A percentile compares a stretch with the other conserved stretches of the same genome.
These are phyloP conservation scores for Solenodon paradoxus DNA, from an alignment of 2,113 vertebrate species.

Conservation along the genomic window DNA sequence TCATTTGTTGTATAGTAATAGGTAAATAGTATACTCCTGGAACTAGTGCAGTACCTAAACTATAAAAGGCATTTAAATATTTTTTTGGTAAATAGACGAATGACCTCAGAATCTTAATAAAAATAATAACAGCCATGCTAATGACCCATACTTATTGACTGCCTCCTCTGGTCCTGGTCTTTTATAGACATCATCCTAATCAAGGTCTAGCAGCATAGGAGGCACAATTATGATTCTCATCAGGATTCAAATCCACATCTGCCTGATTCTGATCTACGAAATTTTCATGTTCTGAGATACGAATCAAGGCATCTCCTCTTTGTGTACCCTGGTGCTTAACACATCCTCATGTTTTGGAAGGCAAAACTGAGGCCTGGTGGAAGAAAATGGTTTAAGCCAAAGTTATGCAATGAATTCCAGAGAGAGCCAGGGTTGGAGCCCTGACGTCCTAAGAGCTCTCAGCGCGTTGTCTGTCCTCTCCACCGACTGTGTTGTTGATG, in stretches of 20 bases:
- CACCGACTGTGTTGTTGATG: not conserved
- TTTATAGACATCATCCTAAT: not conserved
- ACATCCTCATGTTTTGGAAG: not conserved
- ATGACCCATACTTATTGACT: not conserved
- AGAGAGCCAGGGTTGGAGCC: not conserved
- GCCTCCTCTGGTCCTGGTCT: not conserved
- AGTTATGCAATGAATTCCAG: not conserved
- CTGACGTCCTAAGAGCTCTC: rapidly evolving
- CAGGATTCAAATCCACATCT: not conserved
- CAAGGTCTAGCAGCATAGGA: not conserved
- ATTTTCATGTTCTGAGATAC: not conserved
- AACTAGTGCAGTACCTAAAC: not conserved
- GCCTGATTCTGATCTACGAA: not conserved
- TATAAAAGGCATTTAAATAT: not conserved
- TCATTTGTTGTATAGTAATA: not conserved
- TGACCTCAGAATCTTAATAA: not conserved
- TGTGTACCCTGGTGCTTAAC: not conserved
- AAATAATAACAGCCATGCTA: not conserved
- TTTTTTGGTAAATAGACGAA: not conserved
- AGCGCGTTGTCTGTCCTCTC: too few species aligned
- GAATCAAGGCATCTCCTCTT: not conserved
- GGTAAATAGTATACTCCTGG: not conserved
- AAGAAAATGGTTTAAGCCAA: not conserved
- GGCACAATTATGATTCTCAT: not conserved
- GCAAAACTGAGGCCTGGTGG: not conserved